Percentiles rank a stretch among this genome's conserved stretches.
Conservation (phyloP, 2,113 vertebrate genomes). For the Pelecanoides urinatrix region DNA sequence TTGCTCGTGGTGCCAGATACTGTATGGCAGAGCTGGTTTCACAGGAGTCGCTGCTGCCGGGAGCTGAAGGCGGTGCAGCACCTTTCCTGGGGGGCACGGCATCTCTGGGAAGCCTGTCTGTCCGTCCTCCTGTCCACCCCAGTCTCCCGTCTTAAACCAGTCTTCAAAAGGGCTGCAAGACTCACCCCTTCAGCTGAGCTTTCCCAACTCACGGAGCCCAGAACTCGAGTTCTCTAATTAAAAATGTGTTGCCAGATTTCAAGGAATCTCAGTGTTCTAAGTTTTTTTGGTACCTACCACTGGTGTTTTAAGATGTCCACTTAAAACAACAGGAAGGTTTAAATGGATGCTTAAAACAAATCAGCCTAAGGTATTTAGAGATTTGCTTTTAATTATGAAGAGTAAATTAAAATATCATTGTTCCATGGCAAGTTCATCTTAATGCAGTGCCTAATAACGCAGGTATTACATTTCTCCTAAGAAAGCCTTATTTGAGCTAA, state of each 20-base stretch:
- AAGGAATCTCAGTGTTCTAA: neutral
- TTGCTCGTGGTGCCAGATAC: neutral
- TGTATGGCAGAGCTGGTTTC: neutral
- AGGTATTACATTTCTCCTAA: constrained; percentile 4
- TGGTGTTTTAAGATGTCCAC: neutral
- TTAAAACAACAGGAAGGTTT: neutral
- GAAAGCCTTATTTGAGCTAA: neutral
- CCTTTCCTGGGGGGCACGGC: neutral
- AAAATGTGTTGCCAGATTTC: neutral
- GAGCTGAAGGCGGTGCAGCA: neutral
- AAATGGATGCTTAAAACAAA: neutral
- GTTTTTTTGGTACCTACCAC: neutral
- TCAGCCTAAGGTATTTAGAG: constrained; percentile 14
- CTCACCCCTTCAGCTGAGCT: neutral
- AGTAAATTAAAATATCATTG: constrained; percentile 33
- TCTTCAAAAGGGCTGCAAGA: neutral
- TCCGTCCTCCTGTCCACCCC: neutral
- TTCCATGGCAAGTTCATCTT: neutral
- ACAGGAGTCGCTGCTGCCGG: neutral
- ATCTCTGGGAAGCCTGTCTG: neutral
- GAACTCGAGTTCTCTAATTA: neutral
- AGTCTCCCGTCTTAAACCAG: neutral
- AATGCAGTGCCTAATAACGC: neutral
- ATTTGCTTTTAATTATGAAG: constrained; percentile 45
- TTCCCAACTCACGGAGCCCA: neutral